Base-by-base conservation (phyloP, 2,113 vertebrate genomes). In the Syrrhaptes paradoxus region DNA sequence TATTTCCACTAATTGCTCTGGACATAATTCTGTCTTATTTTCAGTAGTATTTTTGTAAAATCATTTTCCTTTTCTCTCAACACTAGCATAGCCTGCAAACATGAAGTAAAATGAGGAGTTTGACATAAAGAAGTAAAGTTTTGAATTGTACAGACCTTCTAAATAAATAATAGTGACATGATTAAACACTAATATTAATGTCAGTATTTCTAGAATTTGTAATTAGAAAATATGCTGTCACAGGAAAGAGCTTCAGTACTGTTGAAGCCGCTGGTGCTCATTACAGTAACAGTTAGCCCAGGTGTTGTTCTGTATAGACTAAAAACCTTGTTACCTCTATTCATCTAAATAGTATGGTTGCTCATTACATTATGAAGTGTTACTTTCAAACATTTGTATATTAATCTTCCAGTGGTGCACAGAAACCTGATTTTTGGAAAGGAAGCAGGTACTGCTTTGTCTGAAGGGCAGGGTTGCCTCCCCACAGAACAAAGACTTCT, bases 181-280 rank as follows among this genome's bases (percentile, higher is more conserved):
- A 79, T 59, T 90, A 68, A 90, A 85, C 13, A 36, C 73, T 86
- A 75, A 89, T 88, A 94, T 87, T 84, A 65, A 66, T 87, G 57
- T 71, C 72, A 70, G 9, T 67, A 25, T 87, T 95, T 91, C 62
- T 80, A 52, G 72, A 85, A 75, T 68, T 91, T 89, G 29, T 84
- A 54, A 81, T 81, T 34, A 85, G 57, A 67, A 65, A 95, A 71
- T 61, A 66, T 5, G 25, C 76, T 94, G 55, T 80, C 71, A 72
- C 36, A 52, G 65, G 61, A 68, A 83, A 77, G 49, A 91, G 22
- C 46, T 81, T 67, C 45, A 48, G 48, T 29, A 32, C 74, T 73
- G 45, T 17, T 80, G 84, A 82, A 85, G 71, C 51, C 1, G 0
- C 6, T 7, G 55, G 29, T 79, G 48, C 38, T 77, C 87, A 14